These are phyloP conservation scores for Calcarius lapponicus DNA, from an alignment of 2,797 vertebrate species.

Conservation along the genomic window DNA sequence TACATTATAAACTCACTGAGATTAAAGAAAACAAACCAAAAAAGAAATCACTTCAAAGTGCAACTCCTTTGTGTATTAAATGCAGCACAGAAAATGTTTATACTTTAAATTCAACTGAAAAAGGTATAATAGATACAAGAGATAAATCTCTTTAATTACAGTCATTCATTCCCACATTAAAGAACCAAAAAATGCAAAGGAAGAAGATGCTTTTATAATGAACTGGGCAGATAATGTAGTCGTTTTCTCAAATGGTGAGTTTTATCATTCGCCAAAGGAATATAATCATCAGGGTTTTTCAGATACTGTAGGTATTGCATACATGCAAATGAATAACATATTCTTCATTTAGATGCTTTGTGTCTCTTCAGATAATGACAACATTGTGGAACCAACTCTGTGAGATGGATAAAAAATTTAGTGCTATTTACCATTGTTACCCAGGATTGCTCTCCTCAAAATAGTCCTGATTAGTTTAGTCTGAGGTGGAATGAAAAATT, in stretches of 20 bases:
- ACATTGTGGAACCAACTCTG: neutral
- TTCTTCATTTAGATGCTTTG: neutral
- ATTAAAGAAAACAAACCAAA: neutral
- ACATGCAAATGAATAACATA: neutral
- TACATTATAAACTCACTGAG: neutral
- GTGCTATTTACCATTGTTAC: neutral
- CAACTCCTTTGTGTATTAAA: neutral
- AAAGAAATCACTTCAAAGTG: neutral
- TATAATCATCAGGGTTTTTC: neutral
- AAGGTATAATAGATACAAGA: neutral
- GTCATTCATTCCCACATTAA: neutral
- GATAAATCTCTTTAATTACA: neutral
- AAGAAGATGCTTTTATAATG: neutral
- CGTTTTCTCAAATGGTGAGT: neutral
- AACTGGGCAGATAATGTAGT: neutral
- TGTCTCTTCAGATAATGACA: neutral
- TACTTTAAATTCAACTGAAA: neutral
- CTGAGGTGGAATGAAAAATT: neutral
- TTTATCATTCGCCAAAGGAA: neutral
- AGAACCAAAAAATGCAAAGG: neutral
- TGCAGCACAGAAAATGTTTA: neutral
- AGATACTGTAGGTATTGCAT: neutral
- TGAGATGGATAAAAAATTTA: neutral
- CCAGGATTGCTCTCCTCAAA: neutral
- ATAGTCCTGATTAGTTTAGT: neutral